A percentile compares a stretch with the other conserved stretches of the same genome.
These are phyloP conservation scores for Helleia helle DNA, from an alignment of 2,888 invertebrate species.

Conservation along the genomic window DNA sequence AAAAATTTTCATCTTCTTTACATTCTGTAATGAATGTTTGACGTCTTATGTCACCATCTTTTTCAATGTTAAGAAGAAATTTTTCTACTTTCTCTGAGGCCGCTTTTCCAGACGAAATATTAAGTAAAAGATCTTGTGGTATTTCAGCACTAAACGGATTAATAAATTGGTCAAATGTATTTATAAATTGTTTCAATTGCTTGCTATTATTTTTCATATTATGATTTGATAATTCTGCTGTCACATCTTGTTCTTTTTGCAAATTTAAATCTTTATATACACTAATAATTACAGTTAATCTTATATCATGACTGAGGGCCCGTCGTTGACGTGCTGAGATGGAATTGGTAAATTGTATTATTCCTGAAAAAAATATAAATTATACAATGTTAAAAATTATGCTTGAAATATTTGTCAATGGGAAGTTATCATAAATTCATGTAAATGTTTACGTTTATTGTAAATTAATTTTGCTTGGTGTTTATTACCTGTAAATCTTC, in stretches of 20 bases:
- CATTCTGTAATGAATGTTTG: slow-evolving; percentile 13
- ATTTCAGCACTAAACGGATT: slow-evolving; percentile 20
- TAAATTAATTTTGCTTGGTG: no score
- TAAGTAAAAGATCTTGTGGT: slow-evolving; percentile 18
- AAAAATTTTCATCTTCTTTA: slow-evolving; percentile 15
- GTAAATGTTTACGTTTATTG: no score
- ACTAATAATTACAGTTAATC: slow-evolving; percentile 21
- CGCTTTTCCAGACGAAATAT: slow-evolving; percentile 22
- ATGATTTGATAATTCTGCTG: slow-evolving; percentile 16
- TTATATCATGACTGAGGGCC: slow-evolving; percentile 21
- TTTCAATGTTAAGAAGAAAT: slow-evolving; percentile 17
- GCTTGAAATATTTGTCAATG: no score
- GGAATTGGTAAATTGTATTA: slow-evolving; percentile 20
- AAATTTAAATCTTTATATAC: slow-evolving; percentile 11
- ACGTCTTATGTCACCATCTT: slow-evolving; percentile 9
- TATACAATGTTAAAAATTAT: slow-evolving; percentile 11
- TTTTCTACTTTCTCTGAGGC: slow-evolving; percentile 15
- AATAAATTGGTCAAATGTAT: slow-evolving; percentile 17
- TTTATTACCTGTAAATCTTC: slow-evolving; percentile 26
- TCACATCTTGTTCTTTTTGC: slow-evolving; percentile 14
- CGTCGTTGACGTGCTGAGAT: slow-evolving; percentile 23
- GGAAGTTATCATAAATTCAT: no score
- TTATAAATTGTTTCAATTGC: slow-evolving; percentile 16
- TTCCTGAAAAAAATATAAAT: neutral
- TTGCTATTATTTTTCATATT: slow-evolving; percentile 18